Evolutionary conservation across 2,888 invertebrate species (phyloP), one percentile per base, ranked within the genome.

Genomic region (Blera fallax): DNA sequence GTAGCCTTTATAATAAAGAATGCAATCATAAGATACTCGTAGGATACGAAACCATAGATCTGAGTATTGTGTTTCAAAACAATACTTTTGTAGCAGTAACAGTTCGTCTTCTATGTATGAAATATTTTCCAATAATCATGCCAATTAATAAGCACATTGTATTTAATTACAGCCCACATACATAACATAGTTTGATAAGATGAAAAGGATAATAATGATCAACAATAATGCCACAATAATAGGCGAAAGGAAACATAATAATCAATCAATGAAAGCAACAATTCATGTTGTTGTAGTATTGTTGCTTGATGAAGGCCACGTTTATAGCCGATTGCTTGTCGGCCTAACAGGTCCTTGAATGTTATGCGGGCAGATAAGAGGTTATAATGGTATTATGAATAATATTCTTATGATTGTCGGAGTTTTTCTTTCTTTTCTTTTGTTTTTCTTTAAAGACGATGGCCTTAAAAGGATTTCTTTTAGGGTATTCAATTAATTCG

Each of bases 211-310:
- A 24, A 34, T 16, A 72, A 34, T 43, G 72, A 72, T 72, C 60
- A 60, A 37, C 37, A 37, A 52, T 50, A 72, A 50, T 60, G 48
- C 21, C 24, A 7, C 60, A 72, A 72, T 72, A 72, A 50, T 48
- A 50, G 48, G 27, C 60, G 60, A 24, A 50, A 50, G 27, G 16
- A 58, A 72, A 72, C 45, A 50, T 50, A 72, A 58, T 37, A 60
- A 72, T 60, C 60, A 72, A 60, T 72, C 72, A 72, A 72, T 72
- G 34, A n/a, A 48, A 72, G n/a, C 37, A 45, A 43, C 58, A 50
- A 7, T 72, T 72, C 56, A 14, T 32, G 14, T 56, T 21, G 45
- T 43, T 29, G 11, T n/a, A 16, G n/a, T 16, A 3, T 1, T 14
- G 29, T n/a, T 34, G 18, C 29, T 40, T 40, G 43, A 56, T 54